A percentile compares a stretch with the other conserved stretches of the same genome.
phyloP scores from a whole-genome alignment of 2,888 invertebrate species.

The Oligia strigilis region DNA sequence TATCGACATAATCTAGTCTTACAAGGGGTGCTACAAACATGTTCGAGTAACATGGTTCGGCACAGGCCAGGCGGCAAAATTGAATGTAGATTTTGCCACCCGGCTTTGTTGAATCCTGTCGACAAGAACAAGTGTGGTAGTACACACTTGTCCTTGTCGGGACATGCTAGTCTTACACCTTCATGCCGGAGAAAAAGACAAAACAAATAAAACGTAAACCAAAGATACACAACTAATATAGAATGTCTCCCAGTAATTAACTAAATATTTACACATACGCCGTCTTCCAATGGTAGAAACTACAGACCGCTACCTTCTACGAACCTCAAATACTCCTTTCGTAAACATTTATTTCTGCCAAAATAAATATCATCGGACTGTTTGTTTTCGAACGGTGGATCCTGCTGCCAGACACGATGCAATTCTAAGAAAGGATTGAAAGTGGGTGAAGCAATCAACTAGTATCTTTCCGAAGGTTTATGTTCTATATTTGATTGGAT shows the following conservation, averaged over 20 bases:
- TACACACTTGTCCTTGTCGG: too few species aligned
- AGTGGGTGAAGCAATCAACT: background rate
- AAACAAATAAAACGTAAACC: background rate
- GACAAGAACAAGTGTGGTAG: background rate
- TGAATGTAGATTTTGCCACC: background rate
- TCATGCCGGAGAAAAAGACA: background rate
- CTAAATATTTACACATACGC: background rate
- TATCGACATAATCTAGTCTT: background rate
- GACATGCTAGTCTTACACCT: background rate
- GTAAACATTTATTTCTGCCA: background rate
- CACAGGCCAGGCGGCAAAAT: background rate
- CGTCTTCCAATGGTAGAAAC: background rate
- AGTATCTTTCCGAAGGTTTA: background rate
- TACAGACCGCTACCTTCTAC: background rate
- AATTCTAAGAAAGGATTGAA: background rate
- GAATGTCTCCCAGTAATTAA: background rate
- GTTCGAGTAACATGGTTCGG: background rate
- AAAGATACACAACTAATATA: background rate
- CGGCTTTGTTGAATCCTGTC: background rate
- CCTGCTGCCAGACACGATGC: background rate
- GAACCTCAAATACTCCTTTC: background rate
- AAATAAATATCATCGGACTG: background rate
- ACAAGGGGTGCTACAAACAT: background rate
- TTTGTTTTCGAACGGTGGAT: background rate
- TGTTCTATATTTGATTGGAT: background rate